Conservation (phyloP, 1,140 invertebrate species). For the Eufriesea mexicana region DNA sequence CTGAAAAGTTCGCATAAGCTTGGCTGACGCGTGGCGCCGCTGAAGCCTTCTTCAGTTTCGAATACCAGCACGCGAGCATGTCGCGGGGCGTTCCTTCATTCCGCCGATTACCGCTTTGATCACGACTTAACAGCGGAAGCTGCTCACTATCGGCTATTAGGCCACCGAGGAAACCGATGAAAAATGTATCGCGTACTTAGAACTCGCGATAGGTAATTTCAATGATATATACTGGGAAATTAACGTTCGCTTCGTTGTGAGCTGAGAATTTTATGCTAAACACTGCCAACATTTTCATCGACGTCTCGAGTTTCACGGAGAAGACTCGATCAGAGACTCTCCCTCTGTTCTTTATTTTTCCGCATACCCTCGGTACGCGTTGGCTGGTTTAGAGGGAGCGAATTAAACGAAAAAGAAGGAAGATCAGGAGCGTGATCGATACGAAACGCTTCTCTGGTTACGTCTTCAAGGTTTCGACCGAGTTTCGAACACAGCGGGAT, state of each 20-base stretch:
- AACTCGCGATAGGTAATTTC: no score
- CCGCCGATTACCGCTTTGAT: background rate
- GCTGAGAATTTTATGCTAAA: no score
- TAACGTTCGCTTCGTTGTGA: no score
- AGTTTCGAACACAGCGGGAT: slow-evolving; percentile 45
- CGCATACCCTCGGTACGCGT: no score
- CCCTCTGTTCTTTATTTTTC: background rate
- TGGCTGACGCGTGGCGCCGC: background rate
- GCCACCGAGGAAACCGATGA: no score
- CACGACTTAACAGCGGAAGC: background rate
- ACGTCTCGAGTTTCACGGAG: background rate
- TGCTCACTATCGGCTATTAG: background rate
- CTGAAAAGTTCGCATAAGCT: slow-evolving; percentile 39
- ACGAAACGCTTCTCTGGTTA: slow-evolving; percentile 3
- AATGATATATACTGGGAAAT: no score
- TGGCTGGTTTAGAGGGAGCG: background rate
- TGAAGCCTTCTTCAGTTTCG: background rate
- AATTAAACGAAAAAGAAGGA: background rate
- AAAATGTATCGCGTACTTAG: no score
- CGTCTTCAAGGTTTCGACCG: slow-evolving; percentile 38
- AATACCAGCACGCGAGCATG: background rate
- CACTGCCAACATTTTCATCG: background rate
- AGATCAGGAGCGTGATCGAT: background rate
- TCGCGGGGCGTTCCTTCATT: background rate
- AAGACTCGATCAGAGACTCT: background rate